A percentile compares a stretch with the other conserved stretches of the same genome.
phyloP scores from a whole-genome alignment of 2,888 invertebrate genomes.

The Lumbricus terrestris region DNA sequence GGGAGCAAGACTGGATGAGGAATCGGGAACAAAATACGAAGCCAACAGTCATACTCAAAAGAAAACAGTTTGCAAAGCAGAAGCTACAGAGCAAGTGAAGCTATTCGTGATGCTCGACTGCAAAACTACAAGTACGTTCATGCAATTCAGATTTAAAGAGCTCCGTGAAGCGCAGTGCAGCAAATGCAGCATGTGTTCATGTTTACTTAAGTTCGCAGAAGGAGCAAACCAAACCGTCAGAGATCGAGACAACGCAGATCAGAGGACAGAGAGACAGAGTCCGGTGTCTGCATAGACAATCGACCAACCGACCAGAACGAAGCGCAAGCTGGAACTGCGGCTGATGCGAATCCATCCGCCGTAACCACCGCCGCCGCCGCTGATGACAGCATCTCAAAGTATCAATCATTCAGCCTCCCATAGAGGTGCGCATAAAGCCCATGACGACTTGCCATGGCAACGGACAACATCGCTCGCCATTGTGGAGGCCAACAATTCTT shows the following conservation, averaged over 20 bases:
- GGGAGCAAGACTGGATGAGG: too few species aligned
- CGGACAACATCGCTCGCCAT: neutral
- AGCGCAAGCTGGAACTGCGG: neutral
- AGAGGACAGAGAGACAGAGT: too few species aligned
- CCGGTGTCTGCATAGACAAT: neutral
- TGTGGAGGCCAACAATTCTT: constrained; percentile 4
- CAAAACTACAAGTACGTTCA: neutral
- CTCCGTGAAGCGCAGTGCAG: neutral
- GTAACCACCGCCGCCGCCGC: too few species aligned
- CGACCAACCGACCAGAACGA: constrained; percentile 11
- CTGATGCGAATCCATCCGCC: constrained; percentile 13
- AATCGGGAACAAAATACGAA: too few species aligned
- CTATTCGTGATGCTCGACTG: neutral
- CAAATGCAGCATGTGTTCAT: neutral
- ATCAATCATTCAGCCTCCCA: neutral
- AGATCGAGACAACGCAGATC: neutral
- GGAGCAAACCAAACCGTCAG: neutral
- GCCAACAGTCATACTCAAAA: neutral
- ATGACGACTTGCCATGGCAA: constrained; percentile 19
- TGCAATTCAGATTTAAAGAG: neutral
- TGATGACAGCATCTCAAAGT: constrained; percentile 16
- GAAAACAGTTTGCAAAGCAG: neutral
- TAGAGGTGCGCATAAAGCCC: constrained; percentile 5
- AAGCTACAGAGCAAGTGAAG: neutral
- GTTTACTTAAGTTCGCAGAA: neutral